phyloP scores from a whole-genome alignment of 2,888 invertebrate genomes.

The Conops quadrifasciatus region DNA sequence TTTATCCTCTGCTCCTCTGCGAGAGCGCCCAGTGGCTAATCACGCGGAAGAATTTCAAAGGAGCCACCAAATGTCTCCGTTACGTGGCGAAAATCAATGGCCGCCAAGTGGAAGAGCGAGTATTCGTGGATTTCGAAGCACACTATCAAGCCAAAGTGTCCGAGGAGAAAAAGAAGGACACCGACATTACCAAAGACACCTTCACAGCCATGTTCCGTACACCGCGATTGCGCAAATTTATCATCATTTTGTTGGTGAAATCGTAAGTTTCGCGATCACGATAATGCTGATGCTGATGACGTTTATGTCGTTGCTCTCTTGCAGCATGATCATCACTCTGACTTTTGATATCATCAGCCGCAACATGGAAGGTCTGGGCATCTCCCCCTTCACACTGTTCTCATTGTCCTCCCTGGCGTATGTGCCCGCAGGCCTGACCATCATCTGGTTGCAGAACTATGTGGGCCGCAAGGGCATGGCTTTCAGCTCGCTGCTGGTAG shows the following conservation, averaged over 20 bases:
- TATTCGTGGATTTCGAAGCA: slow-evolving; percentile 63
- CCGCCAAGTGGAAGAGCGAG: slow-evolving; percentile 60
- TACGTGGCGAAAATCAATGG: slow-evolving; percentile 68
- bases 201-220: slow-evolving; percentile 67
- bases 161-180: slow-evolving; percentile 43
- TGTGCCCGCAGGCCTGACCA: slow-evolving; percentile 65
- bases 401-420: slow-evolving; percentile 67
- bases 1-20: slow-evolving; percentile 67
- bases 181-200: slow-evolving; percentile 47
- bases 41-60: slow-evolving; percentile 65
- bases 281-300: not conserved
- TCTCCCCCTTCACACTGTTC: slow-evolving; percentile 68
- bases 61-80: slow-evolving; percentile 67
- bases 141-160: slow-evolving; percentile 51
- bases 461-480: slow-evolving; percentile 68
- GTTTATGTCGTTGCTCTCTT: not conserved
- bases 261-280: slow-evolving; percentile 65
- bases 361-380: slow-evolving; percentile 67
- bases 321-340: slow-evolving; percentile 67
- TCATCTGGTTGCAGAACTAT: slow-evolving; percentile 56
- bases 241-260: slow-evolving; percentile 68
- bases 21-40: slow-evolving; percentile 71
- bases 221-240: slow-evolving; percentile 67
- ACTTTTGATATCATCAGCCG: slow-evolving; percentile 69
- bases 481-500: slow-evolving; percentile 66